These are phyloP conservation scores for Pundamilia nyererei DNA, from an alignment of 2,113 vertebrate species.

Conservation along the genomic window DNA sequence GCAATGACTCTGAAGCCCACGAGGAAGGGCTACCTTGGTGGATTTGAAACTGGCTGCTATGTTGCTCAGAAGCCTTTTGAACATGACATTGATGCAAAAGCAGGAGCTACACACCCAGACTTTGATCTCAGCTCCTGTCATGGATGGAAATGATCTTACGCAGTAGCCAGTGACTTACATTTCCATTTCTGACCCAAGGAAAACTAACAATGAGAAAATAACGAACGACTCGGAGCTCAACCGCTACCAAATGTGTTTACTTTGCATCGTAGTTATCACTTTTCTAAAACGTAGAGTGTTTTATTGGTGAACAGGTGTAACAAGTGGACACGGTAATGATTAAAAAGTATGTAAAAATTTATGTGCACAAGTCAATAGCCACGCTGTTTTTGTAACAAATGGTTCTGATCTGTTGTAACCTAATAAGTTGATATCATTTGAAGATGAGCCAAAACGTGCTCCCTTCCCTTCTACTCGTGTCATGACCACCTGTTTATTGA, in stretches of 20 bases:
- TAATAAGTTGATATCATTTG: not conserved
- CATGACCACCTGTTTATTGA: not conserved
- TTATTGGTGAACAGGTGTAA: not conserved
- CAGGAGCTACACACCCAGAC: not conserved
- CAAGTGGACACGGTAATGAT: not conserved
- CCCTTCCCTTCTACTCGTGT: not conserved
- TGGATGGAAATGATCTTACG: not conserved
- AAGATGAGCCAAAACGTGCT: not conserved
- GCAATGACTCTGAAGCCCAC: not conserved
- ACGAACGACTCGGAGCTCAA: not conserved
- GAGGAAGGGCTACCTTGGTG: not conserved
- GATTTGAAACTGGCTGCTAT: not conserved
- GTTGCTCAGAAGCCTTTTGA: not conserved
- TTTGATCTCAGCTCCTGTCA: not conserved
- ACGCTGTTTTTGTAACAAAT: not conserved
- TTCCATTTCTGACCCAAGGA: not conserved
- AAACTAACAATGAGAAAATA: not conserved
- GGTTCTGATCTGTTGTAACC: not conserved
- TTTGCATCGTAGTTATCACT: not conserved
- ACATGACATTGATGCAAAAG: not conserved
- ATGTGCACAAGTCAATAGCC: not conserved
- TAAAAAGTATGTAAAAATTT: not conserved
- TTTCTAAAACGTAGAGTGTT: not conserved
- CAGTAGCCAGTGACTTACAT: not conserved
- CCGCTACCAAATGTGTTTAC: not conserved